Evolutionary conservation across 2,888 invertebrate species (phyloP).

Genomic region (Cotesia congregata): DNA sequence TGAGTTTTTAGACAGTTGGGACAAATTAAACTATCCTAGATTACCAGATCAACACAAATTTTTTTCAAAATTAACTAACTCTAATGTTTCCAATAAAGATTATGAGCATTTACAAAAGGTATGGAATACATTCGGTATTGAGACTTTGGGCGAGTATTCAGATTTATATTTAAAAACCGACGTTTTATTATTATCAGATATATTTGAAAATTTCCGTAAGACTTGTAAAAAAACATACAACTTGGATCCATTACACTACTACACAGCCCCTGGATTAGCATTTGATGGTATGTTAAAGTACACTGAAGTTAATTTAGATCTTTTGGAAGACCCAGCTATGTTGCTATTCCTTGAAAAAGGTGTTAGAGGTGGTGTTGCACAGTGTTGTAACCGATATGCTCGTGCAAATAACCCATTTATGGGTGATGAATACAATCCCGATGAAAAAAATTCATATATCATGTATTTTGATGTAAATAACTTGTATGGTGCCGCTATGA

Average conservation of each 20-base stretch:
- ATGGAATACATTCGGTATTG: conserved; percentile 57
- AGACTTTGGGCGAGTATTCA: conserved; percentile 60
- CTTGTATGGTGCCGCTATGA: too few species aligned
- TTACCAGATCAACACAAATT: conserved; percentile 49
- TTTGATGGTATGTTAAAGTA: conserved; percentile 46
- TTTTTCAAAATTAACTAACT: conserved; percentile 49
- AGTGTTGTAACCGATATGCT: conserved; percentile 51
- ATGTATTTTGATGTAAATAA: neutral
- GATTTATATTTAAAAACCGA: conserved; percentile 64
- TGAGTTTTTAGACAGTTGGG: conserved; percentile 52
- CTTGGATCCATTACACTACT: conserved; percentile 55
- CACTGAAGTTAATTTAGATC: conserved; percentile 40
- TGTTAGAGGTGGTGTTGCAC: conserved; percentile 50
- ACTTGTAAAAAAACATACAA: conserved; percentile 53
- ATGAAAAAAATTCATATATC: conserved; percentile 26
- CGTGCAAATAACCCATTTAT: conserved; percentile 50
- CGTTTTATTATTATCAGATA: conserved; percentile 58
- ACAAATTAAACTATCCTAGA: conserved; percentile 44
- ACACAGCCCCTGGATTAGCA: conserved; percentile 42
- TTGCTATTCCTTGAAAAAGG: conserved; percentile 39
- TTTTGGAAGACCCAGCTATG: conserved; percentile 49
- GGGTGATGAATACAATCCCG: conserved; percentile 32
- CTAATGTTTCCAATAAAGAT: conserved; percentile 45
- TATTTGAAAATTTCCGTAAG: conserved; percentile 63
- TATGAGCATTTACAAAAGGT: conserved; percentile 60